Conservation (phyloP, 2,797 vertebrate genomes). For the Sandelia bainsii region DNA sequence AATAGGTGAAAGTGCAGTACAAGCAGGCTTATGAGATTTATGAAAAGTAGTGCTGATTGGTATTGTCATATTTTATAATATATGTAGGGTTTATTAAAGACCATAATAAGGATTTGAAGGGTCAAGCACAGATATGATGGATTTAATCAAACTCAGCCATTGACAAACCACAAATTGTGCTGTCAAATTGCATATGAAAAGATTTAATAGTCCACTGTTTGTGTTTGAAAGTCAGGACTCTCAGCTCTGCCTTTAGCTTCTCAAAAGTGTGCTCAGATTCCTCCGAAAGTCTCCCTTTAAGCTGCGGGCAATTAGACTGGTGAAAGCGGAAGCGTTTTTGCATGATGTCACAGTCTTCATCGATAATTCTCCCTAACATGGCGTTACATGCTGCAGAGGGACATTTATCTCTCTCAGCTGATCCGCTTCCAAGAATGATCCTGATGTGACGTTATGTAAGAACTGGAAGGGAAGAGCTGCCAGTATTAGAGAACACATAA, state of each 20-base stretch:
- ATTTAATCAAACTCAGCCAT: constrained; percentile 50
- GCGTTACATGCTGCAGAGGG: constrained; percentile 52
- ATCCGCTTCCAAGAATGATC: constrained; percentile 79
- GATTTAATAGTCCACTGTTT: constrained; percentile 53
- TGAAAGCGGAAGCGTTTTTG: constrained; percentile 47
- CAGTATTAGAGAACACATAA: constrained; percentile 69
- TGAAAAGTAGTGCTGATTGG: constrained; percentile 19
- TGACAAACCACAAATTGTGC: constrained; percentile 31
- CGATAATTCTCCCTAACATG: constrained; percentile 65
- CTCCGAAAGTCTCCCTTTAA: constrained; percentile 48
- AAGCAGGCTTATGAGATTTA: constrained; percentile 27
- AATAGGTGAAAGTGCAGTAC: constrained; percentile 6
- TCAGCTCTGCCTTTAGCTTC: constrained; percentile 33
- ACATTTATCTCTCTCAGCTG: constrained; percentile 68
- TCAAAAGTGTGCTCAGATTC: constrained; percentile 29
- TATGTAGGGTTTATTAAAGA: constrained; percentile 15
- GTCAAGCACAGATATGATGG: constrained; percentile 32
- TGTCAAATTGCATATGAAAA: constrained; percentile 41
- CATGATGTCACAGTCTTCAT: constrained; percentile 63
- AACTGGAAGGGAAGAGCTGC: constrained; percentile 62
- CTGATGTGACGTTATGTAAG: constrained; percentile 81
- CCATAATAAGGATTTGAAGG: constrained; percentile 39
- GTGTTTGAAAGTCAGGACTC: constrained; percentile 59
- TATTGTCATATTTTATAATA: constrained; percentile 11
- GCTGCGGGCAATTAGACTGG: constrained; percentile 55